These are phyloP conservation scores for Incurvaria masculella DNA, from an alignment of 2,888 invertebrate species.

Conservation along the genomic window DNA sequence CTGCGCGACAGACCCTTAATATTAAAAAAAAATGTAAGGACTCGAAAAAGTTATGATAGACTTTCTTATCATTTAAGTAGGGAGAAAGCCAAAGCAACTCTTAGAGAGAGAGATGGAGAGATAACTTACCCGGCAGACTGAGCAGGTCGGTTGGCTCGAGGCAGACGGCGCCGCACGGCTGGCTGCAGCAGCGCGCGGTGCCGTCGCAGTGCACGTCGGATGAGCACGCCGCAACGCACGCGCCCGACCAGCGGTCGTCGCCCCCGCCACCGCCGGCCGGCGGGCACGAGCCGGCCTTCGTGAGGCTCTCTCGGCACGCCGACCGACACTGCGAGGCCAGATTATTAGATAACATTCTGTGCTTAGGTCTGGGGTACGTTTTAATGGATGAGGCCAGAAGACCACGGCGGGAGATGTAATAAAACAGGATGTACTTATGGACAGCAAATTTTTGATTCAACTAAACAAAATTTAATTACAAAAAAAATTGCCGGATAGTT, in stretches of 20 bases:
- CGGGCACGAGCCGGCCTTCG: conserved; percentile 45
- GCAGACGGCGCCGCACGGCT: conserved; percentile 67
- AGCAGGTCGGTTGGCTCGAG: conserved; percentile 60
- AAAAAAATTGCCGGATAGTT: too few species aligned
- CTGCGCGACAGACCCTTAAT: conserved; percentile 33
- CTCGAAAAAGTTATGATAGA: too few species aligned
- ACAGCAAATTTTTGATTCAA: too few species aligned
- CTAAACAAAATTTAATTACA: too few species aligned
- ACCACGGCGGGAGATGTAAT: too few species aligned
- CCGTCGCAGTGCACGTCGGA: conserved; percentile 68
- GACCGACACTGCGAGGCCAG: conserved; percentile 62
- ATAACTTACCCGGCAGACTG: conserved; percentile 50
- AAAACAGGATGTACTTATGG: too few species aligned
- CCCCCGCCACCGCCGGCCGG: conserved; percentile 32
- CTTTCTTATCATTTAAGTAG: too few species aligned
- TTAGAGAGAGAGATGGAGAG: neutral
- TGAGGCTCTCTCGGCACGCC: conserved; percentile 49
- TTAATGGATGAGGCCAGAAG: too few species aligned
- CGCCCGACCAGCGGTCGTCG: conserved; percentile 55
- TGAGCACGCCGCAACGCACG: conserved; percentile 59
- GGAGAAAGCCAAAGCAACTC: too few species aligned
- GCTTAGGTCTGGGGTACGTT: too few species aligned
- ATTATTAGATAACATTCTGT: too few species aligned
- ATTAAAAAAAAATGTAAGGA: too few species aligned
- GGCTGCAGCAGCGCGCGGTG: conserved; percentile 65